Percentiles rank a stretch among this genome's conserved stretches.
Conservation (phyloP, 2,888 invertebrate species). For the Andrena marginata region DNA sequence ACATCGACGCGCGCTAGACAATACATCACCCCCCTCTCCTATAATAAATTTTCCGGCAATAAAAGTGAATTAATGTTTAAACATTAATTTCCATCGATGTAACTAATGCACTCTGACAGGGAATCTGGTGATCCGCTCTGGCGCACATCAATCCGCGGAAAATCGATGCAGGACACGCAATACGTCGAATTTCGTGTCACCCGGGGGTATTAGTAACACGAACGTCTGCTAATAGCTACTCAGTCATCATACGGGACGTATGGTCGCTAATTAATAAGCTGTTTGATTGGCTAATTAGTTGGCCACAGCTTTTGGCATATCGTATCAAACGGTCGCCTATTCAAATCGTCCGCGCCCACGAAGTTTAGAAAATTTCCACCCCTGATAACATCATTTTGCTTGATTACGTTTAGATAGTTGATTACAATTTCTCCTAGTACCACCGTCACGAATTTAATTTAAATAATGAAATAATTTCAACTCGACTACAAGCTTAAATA, state of each 20-base stretch:
- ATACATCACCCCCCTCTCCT: conserved; percentile 1
- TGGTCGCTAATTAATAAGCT: conserved; percentile 70
- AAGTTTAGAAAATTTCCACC: background rate
- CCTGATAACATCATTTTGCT: background rate
- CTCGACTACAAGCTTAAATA: too few relatives aligned
- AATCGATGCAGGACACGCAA: conserved; percentile 45
- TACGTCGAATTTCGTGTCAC: conserved; percentile 42
- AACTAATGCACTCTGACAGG: conserved; percentile 40
- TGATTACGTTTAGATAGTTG: background rate
- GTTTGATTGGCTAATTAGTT: conserved; percentile 66
- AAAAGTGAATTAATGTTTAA: conserved; percentile 28
- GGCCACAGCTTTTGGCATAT: conserved; percentile 29
- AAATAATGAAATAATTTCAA: too few relatives aligned
- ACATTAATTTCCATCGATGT: conserved; percentile 49
- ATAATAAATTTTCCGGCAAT: conserved; percentile 7
- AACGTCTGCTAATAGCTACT: conserved; percentile 62
- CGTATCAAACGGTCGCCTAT: background rate
- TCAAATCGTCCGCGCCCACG: background rate
- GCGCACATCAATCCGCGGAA: conserved; percentile 41
- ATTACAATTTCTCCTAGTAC: too few relatives aligned
- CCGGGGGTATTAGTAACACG: conserved; percentile 58
- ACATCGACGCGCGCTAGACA: background rate
- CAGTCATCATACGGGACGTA: conserved; percentile 47
- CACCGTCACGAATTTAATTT: too few relatives aligned
- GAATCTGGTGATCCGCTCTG: conserved; percentile 41